A percentile compares a stretch with the other conserved stretches of the same genome.
Evolutionary conservation across 2,888 invertebrate genomes (phyloP).

Genomic region (Tachystola acroxantha): DNA sequence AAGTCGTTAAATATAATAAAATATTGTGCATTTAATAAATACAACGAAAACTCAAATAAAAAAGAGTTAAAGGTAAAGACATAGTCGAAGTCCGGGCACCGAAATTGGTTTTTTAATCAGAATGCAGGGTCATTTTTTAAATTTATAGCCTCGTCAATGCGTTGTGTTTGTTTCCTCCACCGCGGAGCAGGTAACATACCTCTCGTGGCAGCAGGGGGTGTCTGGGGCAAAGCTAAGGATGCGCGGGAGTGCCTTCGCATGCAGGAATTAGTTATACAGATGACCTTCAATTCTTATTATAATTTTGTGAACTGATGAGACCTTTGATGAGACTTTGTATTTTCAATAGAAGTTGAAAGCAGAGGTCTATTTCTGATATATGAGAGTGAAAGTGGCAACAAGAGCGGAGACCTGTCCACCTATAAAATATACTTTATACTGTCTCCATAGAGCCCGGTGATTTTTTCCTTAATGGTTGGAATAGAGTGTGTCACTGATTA

Average conservation of each 20-base stretch:
- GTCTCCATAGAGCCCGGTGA: too few relatives aligned
- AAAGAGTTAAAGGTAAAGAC: conserved; percentile 29
- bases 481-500: too few relatives aligned
- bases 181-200: conserved; percentile 63
- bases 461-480: too few relatives aligned
- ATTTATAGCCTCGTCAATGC: conserved; percentile 62
- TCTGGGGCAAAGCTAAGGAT: conserved; percentile 44
- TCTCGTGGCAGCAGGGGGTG: conserved; percentile 61
- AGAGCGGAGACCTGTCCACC: too few relatives aligned
- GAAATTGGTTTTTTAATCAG: conserved; percentile 67
- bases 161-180: conserved; percentile 64
- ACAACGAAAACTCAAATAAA: conserved; percentile 8
- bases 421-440: too few relatives aligned
- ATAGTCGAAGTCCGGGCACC: conserved; percentile 34
- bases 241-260: conserved; percentile 35
- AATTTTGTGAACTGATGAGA: too few relatives aligned
- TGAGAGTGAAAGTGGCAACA: too few relatives aligned
- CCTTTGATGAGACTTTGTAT: too few relatives aligned
- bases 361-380: too few relatives aligned
- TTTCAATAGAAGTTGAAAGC: too few relatives aligned
- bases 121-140: conserved; percentile 55
- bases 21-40: conserved; percentile 14
- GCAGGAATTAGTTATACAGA: too few relatives aligned
- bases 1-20: conserved; percentile 12
- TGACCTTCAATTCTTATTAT: too few relatives aligned